A percentile compares a stretch with the other conserved stretches of the same genome.
phyloP scores from a whole-genome alignment of 2,113 vertebrate species.

The Rhinichthys klamathensis region DNA sequence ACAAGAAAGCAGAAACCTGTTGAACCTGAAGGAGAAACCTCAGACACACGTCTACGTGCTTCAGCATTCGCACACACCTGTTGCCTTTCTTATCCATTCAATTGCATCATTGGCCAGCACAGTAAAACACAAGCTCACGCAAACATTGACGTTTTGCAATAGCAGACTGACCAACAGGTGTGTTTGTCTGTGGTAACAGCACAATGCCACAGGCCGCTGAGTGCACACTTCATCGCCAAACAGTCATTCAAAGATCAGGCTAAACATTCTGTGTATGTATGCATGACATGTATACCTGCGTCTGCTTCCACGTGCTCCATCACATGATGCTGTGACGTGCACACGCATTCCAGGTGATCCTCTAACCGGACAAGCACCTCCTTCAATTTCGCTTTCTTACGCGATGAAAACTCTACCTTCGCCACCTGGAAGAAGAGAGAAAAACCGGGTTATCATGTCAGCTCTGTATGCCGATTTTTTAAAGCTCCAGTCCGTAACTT shows the following conservation, averaged over 20 bases:
- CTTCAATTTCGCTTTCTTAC: constrained; percentile 94
- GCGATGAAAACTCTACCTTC: constrained; percentile 93
- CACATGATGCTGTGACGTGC: constrained; percentile 83
- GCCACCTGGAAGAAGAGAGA: constrained; percentile 82
- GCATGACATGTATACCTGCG: constrained; percentile 79
- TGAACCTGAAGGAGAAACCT: constrained; percentile 1
- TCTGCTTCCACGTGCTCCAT: constrained; percentile 90
- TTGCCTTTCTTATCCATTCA: constrained; percentile 25
- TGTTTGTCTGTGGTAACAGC: constrained; percentile 51
- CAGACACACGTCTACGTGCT: neutral
- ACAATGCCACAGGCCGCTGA: constrained; percentile 54
- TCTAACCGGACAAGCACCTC: constrained; percentile 97
- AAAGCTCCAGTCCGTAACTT: no score
- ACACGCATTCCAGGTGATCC: constrained; percentile 95
- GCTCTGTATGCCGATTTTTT: neutral
- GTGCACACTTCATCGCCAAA: constrained; percentile 60
- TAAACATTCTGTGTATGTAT: constrained; percentile 34
- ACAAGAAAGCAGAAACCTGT: constrained; percentile 63
- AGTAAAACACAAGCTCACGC: neutral
- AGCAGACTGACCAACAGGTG: constrained; percentile 52
- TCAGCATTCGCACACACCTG: constrained; percentile 24
- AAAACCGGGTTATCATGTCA: neutral
- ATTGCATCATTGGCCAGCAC: constrained; percentile 19
- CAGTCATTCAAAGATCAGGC: constrained; percentile 35
- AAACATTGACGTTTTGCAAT: constrained; percentile 42